Conservation (phyloP, 2,888 invertebrate species). For the Coelopa pilipes region DNA sequence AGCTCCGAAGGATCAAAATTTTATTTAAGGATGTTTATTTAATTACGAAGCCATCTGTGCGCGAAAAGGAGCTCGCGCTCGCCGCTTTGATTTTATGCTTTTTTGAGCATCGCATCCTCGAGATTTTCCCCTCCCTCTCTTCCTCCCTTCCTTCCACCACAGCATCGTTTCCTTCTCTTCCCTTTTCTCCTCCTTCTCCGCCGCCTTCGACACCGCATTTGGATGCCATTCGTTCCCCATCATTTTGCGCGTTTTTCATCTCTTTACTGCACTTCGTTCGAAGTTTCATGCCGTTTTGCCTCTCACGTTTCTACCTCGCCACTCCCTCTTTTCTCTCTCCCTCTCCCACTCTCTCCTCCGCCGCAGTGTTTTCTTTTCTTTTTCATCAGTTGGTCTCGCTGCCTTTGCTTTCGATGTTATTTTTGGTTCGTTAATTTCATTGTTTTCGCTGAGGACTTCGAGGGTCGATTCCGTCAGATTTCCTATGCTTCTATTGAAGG, state of each 20-base stretch:
- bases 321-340: too few species aligned
- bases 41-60: slow-evolving; percentile 60
- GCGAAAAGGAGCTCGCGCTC: slow-evolving; percentile 46
- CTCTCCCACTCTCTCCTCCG: too few species aligned
- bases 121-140: slow-evolving; percentile 10
- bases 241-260: not conserved
- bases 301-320: not conserved
- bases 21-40: slow-evolving; percentile 53
- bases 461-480: not conserved
- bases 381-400: not conserved
- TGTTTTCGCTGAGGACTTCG: slow-evolving; percentile 53
- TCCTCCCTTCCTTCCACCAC: not conserved
- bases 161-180: not conserved
- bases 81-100: slow-evolving; percentile 58
- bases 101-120: slow-evolving; percentile 37
- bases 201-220: not conserved
- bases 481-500: too few species aligned
- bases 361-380: not conserved
- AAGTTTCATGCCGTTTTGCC: not conserved
- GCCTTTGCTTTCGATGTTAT: slow-evolving; percentile 38
- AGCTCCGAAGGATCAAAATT: slow-evolving; percentile 1
- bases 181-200: not conserved
- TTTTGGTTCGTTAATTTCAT: slow-evolving; percentile 60
- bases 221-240: not conserved
- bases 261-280: not conserved